Evolutionary conservation across 2,797 vertebrate genomes (phyloP).

Genomic region (Avahi laniger): DNA sequence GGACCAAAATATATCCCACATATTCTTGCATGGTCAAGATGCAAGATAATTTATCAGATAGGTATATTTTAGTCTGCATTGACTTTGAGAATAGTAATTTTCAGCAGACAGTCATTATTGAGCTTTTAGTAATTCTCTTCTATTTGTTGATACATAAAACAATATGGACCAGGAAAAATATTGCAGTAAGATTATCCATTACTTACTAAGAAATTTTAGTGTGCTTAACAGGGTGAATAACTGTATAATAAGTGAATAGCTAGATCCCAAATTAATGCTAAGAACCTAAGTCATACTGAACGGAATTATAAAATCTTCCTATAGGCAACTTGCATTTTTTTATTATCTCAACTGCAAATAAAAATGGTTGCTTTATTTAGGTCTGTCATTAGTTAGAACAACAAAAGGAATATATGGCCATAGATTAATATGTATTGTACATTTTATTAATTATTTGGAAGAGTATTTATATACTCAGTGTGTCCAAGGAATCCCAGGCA

Average conservation of each 20-base stretch:
- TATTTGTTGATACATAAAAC: not conserved
- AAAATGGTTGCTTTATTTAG: not conserved
- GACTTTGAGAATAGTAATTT: not conserved
- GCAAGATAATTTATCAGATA: not conserved
- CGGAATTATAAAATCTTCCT: not conserved
- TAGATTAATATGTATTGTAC: not conserved
- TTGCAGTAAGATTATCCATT: not conserved
- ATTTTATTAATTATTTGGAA: conserved; percentile 4
- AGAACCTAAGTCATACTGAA: not conserved
- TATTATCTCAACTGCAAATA: not conserved
- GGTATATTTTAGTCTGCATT: not conserved
- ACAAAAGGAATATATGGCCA: not conserved
- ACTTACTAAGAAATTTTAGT: not conserved
- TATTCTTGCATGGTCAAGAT: not conserved
- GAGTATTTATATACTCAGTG: accelerated
- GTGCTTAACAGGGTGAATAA: not conserved
- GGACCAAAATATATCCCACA: not conserved
- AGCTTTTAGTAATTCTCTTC: not conserved
- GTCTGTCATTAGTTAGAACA: not conserved
- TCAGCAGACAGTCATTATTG: not conserved
- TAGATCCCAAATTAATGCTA: not conserved
- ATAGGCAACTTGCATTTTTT: not conserved
- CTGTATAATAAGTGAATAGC: not conserved
- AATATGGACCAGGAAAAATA: not conserved
- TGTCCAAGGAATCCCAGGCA: not conserved